Conservation (phyloP, 2,797 vertebrate genomes). For the Triplophysa bombifrons region DNA sequence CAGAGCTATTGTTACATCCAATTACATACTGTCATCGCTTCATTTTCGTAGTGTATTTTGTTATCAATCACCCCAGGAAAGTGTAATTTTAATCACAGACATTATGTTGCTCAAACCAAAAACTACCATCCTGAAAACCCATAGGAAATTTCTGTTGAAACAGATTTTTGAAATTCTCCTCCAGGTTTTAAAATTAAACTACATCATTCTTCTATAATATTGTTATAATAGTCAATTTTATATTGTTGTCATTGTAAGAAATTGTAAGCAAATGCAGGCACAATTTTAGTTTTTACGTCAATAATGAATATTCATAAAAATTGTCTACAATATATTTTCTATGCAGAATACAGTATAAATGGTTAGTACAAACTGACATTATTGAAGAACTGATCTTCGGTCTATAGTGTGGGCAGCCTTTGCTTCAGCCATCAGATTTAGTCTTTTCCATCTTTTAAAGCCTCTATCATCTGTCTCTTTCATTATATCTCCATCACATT, state of each 20-base stretch:
- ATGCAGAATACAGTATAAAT: neutral
- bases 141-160: neutral
- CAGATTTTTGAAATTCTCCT: too few relatives aligned
- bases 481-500: neutral
- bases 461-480: neutral
- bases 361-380: neutral
- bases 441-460: neutral
- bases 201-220: neutral
- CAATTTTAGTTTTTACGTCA: neutral
- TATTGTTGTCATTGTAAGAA: neutral
- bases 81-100: neutral
- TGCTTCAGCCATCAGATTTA: neutral
- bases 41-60: neutral
- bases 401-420: neutral
- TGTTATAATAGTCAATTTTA: neutral
- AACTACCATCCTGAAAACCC: neutral
- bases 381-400: neutral
- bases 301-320: neutral
- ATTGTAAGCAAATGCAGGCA: constrained; percentile 1
- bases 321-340: neutral
- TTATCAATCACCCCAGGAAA: neutral
- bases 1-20: too few relatives aligned
- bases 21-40: too few relatives aligned
- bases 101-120: neutral
- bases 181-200: neutral